Conservation (phyloP, 2,113 vertebrate species). For the Antigone vipio region DNA sequence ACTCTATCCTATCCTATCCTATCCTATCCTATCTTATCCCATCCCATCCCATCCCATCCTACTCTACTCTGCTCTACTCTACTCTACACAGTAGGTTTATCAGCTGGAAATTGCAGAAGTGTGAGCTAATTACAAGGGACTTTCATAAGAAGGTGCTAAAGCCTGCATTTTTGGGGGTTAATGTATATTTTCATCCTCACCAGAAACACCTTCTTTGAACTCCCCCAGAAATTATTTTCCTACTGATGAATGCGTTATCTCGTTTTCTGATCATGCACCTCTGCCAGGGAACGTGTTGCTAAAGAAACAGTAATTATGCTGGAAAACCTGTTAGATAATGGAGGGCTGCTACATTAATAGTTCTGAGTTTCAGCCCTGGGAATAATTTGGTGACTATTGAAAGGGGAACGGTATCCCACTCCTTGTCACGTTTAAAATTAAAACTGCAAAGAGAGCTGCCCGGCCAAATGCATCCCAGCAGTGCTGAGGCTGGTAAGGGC, state of each 20-base stretch:
- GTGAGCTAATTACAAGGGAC: neutral
- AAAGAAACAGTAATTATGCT: neutral
- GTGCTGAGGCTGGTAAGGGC: neutral
- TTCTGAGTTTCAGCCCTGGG: neutral
- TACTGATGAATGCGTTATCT: neutral
- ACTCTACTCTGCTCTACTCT: neutral
- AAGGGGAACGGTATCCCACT: neutral
- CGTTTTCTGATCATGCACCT: conserved; percentile 4
- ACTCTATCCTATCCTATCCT: too few species aligned
- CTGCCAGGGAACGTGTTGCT: neutral
- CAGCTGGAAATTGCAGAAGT: neutral
- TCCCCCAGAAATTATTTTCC: neutral
- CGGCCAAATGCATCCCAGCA: accelerated
- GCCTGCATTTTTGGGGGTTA: neutral
- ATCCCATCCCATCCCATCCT: too few species aligned
- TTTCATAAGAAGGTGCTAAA: neutral
- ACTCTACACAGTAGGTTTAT: neutral
- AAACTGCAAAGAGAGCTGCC: neutral
- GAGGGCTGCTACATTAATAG: neutral
- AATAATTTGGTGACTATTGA: neutral
- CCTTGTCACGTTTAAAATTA: neutral
- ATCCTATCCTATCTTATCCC: too few species aligned
- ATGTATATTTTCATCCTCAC: neutral
- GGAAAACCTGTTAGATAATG: neutral
- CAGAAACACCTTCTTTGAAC: neutral